phyloP scores from a whole-genome alignment of 2,888 invertebrate species.

The Hetaerina titia region DNA sequence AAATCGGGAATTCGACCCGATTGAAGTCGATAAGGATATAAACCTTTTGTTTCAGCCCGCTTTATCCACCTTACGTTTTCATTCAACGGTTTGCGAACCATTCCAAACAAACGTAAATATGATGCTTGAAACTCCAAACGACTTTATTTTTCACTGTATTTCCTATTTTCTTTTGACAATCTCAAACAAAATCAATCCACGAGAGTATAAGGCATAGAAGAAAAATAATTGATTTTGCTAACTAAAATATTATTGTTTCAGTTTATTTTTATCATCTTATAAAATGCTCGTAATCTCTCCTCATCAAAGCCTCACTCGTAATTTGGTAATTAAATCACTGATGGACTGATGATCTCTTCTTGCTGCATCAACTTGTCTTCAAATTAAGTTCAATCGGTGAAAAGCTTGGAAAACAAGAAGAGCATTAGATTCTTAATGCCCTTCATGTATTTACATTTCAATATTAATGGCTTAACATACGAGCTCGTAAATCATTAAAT shows the following conservation, averaged over 20 bases:
- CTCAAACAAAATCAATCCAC: neutral
- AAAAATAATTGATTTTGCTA: neutral
- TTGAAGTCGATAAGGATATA: neutral
- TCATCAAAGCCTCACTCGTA: neutral
- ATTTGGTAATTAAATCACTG: neutral
- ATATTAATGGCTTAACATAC: too few relatives aligned
- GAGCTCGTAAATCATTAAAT: too few relatives aligned
- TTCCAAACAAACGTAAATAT: neutral
- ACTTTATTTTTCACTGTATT: neutral
- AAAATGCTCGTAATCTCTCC: neutral
- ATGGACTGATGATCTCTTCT: neutral
- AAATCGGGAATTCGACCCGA: neutral
- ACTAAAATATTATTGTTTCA: neutral
- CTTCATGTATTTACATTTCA: too few relatives aligned
- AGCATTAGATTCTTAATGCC: too few relatives aligned
- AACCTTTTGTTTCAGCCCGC: neutral
- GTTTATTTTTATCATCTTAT: neutral
- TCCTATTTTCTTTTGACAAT: neutral
- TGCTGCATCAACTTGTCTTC: too few relatives aligned
- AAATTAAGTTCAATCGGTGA: too few relatives aligned
- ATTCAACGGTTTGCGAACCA: neutral
- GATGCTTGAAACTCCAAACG: neutral
- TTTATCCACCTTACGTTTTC: neutral
- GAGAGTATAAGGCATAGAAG: neutral
- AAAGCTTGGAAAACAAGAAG: too few relatives aligned